These are phyloP conservation scores for Hetaerina americana DNA, from an alignment of 1,140 invertebrate genomes.

Conservation along the genomic window DNA sequence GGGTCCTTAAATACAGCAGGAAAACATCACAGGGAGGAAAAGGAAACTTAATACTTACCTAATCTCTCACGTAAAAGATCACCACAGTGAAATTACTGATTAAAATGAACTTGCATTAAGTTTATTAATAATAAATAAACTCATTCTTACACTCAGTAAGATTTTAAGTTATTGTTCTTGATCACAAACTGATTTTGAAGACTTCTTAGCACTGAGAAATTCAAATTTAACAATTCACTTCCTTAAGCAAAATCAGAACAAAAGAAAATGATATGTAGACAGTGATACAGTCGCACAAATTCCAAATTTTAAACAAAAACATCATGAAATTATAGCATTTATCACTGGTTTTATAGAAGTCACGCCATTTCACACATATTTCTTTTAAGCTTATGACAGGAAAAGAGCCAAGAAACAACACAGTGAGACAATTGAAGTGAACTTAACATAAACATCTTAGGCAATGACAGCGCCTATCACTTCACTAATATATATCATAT, in stretches of 20 bases:
- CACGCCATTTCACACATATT: not conserved
- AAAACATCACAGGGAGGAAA: too few species aligned
- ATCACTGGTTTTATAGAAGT: not conserved
- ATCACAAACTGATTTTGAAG: not conserved
- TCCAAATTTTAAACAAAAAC: not conserved
- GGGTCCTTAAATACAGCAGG: too few species aligned
- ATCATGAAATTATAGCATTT: not conserved
- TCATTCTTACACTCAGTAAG: not conserved
- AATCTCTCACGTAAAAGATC: too few species aligned
- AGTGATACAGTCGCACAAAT: not conserved
- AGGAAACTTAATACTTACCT: too few species aligned
- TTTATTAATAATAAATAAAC: not conserved
- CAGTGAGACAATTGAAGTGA: not conserved
- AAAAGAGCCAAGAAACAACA: not conserved
- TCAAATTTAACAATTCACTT: not conserved
- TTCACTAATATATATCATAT: slow-evolving; percentile 1
- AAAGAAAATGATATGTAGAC: not conserved
- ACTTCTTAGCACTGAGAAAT: not conserved
- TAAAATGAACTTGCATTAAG: not conserved
- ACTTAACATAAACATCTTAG: not conserved
- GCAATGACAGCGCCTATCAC: not conserved
- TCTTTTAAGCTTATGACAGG: not conserved
- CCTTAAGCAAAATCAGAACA: not conserved
- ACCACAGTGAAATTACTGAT: not conserved
- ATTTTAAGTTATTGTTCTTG: not conserved